Conservation (phyloP, 1,140 invertebrate species). For the Metaphire vulgaris region DNA sequence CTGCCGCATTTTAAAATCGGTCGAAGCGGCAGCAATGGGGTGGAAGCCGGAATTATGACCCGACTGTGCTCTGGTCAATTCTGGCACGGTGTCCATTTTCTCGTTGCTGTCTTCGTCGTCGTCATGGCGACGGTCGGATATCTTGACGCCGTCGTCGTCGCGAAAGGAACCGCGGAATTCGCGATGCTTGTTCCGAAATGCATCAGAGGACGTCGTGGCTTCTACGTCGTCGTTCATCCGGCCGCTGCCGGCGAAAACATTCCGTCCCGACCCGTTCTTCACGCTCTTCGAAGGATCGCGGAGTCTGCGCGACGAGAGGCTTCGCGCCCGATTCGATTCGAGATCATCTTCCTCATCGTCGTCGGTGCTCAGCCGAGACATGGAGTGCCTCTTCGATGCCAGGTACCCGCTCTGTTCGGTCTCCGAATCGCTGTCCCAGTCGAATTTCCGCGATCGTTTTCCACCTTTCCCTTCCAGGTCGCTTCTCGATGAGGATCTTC, state of each 20-base stretch:
- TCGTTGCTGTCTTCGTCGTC: neutral
- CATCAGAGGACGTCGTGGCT: neutral
- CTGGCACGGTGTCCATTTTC: neutral
- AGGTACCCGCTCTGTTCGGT: neutral
- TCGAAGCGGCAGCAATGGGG: neutral
- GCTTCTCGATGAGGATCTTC: neutral
- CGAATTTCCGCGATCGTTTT: neutral
- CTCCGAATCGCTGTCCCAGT: neutral
- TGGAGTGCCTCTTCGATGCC: neutral
- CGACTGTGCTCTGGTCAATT: neutral
- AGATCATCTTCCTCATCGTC: no score
- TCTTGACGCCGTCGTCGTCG: neutral
- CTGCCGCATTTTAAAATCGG: neutral
- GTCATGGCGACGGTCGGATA: neutral
- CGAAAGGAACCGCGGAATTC: neutral
- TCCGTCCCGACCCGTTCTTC: neutral
- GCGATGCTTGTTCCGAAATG: neutral
- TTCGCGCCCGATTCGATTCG: no score
- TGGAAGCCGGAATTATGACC: neutral
- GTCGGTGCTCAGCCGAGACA: neutral
- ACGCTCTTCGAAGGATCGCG: neutral
- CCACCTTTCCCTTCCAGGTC: neutral
- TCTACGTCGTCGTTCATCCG: neutral
- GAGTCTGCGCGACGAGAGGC: no score
- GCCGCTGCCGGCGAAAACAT: neutral